A percentile compares a stretch with the other conserved stretches of the same genome.
Conservation (phyloP, 1,140 invertebrate species). For the Cardiocondyla obscurior region DNA sequence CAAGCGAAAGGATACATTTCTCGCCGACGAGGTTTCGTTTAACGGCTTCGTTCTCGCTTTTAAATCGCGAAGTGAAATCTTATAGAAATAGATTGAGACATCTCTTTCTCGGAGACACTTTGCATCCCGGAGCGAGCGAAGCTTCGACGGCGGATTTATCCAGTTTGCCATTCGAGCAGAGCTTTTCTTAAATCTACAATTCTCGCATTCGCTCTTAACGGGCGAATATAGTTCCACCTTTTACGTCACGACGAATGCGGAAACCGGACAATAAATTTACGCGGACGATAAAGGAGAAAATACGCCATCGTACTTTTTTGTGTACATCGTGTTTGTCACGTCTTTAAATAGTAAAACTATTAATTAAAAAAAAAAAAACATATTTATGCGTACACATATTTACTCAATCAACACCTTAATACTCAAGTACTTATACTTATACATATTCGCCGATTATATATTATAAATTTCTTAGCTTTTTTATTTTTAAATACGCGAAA, state of each 20-base stretch:
- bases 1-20: not conserved
- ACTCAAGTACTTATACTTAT: too few species aligned
- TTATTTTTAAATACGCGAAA: not conserved
- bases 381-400: too few species aligned
- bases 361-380: too few species aligned
- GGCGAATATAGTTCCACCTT: slow-evolving; percentile 8
- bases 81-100: slow-evolving; percentile 10
- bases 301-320: not conserved
- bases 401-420: not conserved
- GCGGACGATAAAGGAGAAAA: not conserved
- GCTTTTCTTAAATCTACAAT: not conserved
- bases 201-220: not conserved
- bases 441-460: too few species aligned
- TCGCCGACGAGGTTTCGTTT: not conserved
- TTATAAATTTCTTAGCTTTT: not conserved
- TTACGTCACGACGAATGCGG: slow-evolving; percentile 10
- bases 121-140: not conserved
- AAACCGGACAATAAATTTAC: slow-evolving; percentile 34
- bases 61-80: slow-evolving; percentile 25
- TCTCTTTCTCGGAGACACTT: not conserved
- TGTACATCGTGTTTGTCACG: not conserved
- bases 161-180: slow-evolving; percentile 1
- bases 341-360: not conserved
- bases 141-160: slow-evolving; percentile 27
- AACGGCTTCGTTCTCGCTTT: not conserved